Evolutionary conservation across 2,888 invertebrate species (phyloP), one percentile per base, ranked within the genome.

Genomic region (Pachliopta kotzebuea): DNA sequence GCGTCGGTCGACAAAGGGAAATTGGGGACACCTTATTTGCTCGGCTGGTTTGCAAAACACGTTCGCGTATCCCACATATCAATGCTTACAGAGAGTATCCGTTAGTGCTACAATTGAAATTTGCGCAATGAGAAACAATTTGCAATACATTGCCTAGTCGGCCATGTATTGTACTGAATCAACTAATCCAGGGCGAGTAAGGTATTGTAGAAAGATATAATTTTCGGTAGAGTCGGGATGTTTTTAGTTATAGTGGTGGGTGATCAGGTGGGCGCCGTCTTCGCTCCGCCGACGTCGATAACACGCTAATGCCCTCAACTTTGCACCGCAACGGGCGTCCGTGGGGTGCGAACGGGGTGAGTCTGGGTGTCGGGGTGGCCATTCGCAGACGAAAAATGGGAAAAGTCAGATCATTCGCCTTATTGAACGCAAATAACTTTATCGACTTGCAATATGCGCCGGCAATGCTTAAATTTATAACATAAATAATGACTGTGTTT

Each of bases 241-340:
- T 73, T 71, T 68, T 63, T 60, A 65, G 70, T 70, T 67, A 68
- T 20, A 72, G 72, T 83, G 80, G 80, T 86, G 74, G 71, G 69
- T 72, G 83, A 79, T 85, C 90, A 90, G 90, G 90, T 90, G 88
- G 88, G 88, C 76, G 86, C 85, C 86, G 86, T 90, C 90, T 90
- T 90, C 88, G 85, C 90, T 79, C 86, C 84, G 80, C 84, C 81
- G 81, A 82, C 84, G 76, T 88, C 89, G 91, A 91, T 91, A 90
- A 90, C 90, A 91, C 90, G 90, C 86, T 91, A 90, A 91, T 91
- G 90, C 89, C 89, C 88, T 90, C 91, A 91, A 91, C 90, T 90
- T 91, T 90, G 89, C 91, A 90, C 91, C 90, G 85, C 86, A 85
- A 82, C 74, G 85, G 86, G 86, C 74, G 64, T 56, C 52, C 21